A percentile compares a stretch with the other conserved stretches of the same genome.
Evolutionary conservation across 92 coral and sea anemone species (phyloP).

Genomic region (Pocillopora meandrina): DNA sequence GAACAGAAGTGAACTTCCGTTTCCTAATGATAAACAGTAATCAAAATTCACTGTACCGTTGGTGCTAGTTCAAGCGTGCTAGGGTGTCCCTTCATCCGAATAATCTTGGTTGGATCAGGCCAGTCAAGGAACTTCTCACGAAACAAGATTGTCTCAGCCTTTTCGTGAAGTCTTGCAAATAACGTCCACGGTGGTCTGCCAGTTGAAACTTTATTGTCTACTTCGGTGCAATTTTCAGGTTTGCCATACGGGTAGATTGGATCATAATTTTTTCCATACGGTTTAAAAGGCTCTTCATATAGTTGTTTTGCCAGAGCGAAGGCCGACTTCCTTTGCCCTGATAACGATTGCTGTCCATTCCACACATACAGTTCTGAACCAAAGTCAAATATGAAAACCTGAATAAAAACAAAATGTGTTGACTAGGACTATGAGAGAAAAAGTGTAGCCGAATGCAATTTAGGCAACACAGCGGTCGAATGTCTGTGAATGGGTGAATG

Average conservation of each 20-base stretch:
- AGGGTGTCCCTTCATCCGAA: constrained; percentile 97
- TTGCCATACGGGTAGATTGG: constrained; percentile 78
- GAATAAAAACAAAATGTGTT: neutral
- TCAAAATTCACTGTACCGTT: neutral
- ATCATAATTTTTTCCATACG: constrained; percentile 61
- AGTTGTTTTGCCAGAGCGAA: constrained; percentile 90
- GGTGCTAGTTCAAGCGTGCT: constrained; percentile 81
- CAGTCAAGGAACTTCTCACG: constrained; percentile 97
- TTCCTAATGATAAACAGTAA: neutral
- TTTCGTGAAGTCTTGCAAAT: constrained; percentile 93
- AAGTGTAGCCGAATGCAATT: no score
- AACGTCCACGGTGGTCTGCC: constrained; percentile 93
- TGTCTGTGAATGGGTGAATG: no score
- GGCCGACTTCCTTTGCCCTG: constrained; percentile 90
- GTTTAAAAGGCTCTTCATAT: constrained; percentile 76
- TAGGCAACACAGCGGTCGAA: no score
- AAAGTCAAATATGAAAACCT: constrained; percentile 96
- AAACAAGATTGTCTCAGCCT: constrained; percentile 94
- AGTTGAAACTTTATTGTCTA: constrained; percentile 56
- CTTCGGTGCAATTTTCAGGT: constrained; percentile 47
- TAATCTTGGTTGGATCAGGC: constrained; percentile 99
- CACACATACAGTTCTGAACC: constrained; percentile 98
- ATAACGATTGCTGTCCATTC: constrained; percentile 97
- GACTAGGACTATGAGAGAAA: neutral
- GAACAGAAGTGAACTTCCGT: no score